These are phyloP conservation scores for Arion vulgaris DNA, from an alignment of 1,140 invertebrate genomes.

Conservation along the genomic window DNA sequence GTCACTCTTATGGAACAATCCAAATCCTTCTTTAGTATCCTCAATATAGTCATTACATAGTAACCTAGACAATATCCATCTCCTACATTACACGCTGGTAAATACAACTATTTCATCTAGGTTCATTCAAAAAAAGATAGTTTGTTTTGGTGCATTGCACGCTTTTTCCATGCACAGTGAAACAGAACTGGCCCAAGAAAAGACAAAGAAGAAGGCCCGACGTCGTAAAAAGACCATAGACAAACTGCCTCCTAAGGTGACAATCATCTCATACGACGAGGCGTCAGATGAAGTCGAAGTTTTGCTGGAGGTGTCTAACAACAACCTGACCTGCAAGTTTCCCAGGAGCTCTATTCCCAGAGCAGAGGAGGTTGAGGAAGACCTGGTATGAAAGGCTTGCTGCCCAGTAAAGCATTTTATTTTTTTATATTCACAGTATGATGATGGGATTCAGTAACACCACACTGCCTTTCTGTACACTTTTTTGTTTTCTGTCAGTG, in stretches of 20 bases:
- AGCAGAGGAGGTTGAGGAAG: slow-evolving; percentile 37
- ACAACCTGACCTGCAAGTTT: slow-evolving; percentile 38
- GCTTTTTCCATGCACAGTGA: slow-evolving; percentile 34
- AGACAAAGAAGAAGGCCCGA: slow-evolving; percentile 30
- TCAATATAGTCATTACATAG: too few relatives aligned
- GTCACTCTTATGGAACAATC: too few relatives aligned
- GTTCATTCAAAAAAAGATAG: slow-evolving; percentile 1
- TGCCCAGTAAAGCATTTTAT: background rate
- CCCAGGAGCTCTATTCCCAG: slow-evolving; percentile 31
- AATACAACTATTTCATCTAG: slow-evolving; percentile 14
- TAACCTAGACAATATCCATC: too few relatives aligned
- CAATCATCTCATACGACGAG: slow-evolving; percentile 38
- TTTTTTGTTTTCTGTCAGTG: too few relatives aligned
- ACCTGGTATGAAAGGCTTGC: slow-evolving; percentile 31
- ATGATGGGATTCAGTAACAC: too few relatives aligned
- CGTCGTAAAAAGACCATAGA: slow-evolving; percentile 36
- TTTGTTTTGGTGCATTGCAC: slow-evolving; percentile 28
- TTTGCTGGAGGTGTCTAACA: slow-evolving; percentile 37
- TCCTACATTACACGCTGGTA: background rate
- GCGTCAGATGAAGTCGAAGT: slow-evolving; percentile 30
- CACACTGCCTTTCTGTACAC: too few relatives aligned
- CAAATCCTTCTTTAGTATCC: too few relatives aligned
- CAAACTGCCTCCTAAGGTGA: slow-evolving; percentile 36
- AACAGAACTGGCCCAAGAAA: slow-evolving; percentile 30
- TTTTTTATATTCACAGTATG: too few relatives aligned